A percentile compares a stretch with the other conserved stretches of the same genome.
Evolutionary conservation across 2,888 invertebrate species (phyloP).

Genomic region (Litoditis marina): DNA sequence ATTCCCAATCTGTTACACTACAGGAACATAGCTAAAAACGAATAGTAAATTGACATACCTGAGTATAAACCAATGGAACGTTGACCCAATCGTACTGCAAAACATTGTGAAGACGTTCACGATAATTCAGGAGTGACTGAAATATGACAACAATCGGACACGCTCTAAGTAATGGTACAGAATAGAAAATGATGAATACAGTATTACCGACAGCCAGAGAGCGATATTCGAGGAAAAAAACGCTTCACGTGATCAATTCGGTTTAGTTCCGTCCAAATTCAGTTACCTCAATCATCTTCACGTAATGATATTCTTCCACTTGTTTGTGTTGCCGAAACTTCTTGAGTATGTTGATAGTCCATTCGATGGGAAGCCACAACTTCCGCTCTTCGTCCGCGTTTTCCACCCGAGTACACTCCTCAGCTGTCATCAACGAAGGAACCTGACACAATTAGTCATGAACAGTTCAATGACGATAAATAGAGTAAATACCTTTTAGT

Average conservation of each 20-base stretch:
- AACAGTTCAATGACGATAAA: too few relatives aligned
- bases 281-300: constrained; percentile 17
- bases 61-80: constrained; percentile 45
- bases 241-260: too few relatives aligned
- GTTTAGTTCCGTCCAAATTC: background rate
- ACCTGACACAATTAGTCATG: constrained; percentile 11
- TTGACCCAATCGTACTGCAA: constrained; percentile 44
- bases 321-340: constrained; percentile 9
- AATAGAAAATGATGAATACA: too few relatives aligned
- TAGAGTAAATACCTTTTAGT: too few relatives aligned
- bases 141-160: too few relatives aligned
- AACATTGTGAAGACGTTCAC: constrained; percentile 43
- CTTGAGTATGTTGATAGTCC: constrained; percentile 26
- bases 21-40: background rate
- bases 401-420: constrained; percentile 34
- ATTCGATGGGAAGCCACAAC: constrained; percentile 45
- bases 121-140: constrained; percentile 32
- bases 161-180: too few relatives aligned
- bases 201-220: too few relatives aligned
- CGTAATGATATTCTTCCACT: constrained; percentile 28
- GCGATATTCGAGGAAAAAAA: too few relatives aligned
- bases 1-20: background rate
- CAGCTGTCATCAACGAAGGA: constrained; percentile 35
- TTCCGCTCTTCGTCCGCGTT: constrained; percentile 20
- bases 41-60: constrained; percentile 21